These are phyloP conservation scores for Spheniscus humboldti DNA, from an alignment of 2,797 vertebrate species.

Conservation along the genomic window DNA sequence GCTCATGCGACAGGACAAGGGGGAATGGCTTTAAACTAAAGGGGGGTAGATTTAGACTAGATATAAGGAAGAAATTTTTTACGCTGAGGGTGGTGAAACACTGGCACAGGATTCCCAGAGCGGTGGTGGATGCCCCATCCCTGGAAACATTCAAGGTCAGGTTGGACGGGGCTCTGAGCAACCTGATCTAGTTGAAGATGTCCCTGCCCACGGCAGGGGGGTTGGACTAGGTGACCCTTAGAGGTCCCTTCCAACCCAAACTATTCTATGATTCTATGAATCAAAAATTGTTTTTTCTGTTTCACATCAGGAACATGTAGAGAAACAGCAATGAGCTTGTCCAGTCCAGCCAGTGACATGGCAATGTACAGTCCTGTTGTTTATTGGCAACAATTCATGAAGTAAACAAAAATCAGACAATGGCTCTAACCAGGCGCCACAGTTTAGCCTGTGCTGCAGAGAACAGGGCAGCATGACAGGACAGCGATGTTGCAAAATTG, in stretches of 20 bases:
- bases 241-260: too few species aligned
- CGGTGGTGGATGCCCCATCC: too few species aligned
- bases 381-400: not conserved
- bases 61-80: too few species aligned
- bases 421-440: not conserved
- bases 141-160: too few species aligned
- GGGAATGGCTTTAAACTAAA: too few species aligned
- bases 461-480: not conserved
- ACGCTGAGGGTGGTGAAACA: too few species aligned
- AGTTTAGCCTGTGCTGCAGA: not conserved
- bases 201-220: too few species aligned
- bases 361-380: not conserved
- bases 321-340: not conserved
- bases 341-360: not conserved
- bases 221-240: too few species aligned
- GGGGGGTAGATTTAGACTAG: too few species aligned
- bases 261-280: not conserved
- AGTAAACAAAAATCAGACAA: conserved; percentile 17
- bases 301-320: not conserved
- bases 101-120: too few species aligned
- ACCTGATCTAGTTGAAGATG: too few species aligned
- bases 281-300: not conserved
- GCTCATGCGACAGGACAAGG: not conserved
- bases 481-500: not conserved
- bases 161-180: too few species aligned